phyloP scores from a whole-genome alignment of 2,113 vertebrate species.

The Falco punctatus region DNA sequence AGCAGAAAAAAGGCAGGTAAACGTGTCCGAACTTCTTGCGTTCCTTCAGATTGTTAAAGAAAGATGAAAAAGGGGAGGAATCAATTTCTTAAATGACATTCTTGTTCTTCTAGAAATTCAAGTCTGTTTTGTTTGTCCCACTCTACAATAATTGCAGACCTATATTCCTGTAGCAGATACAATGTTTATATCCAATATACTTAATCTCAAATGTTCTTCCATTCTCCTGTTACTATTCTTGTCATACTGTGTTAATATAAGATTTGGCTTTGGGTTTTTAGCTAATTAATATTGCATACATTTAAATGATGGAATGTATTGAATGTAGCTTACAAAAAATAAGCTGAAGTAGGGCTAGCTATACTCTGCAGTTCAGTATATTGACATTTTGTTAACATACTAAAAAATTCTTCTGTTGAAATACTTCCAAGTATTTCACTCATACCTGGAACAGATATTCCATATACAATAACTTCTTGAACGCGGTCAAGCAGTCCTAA shows the following conservation, averaged over 20 bases:
- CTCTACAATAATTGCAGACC: not conserved
- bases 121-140: not conserved
- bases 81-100: not conserved
- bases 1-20: not conserved
- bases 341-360: not conserved
- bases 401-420: not conserved
- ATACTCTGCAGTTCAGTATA: not conserved
- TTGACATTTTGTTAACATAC: not conserved
- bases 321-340: not conserved
- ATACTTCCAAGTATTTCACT: not conserved
- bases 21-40: not conserved
- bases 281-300: not conserved
- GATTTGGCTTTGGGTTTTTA: not conserved
- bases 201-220: not conserved
- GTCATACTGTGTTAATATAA: not conserved
- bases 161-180: not conserved
- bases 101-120: not conserved
- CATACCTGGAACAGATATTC: conserved; percentile 86
- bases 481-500: conserved; percentile 66
- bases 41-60: not conserved
- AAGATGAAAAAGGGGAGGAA: not conserved
- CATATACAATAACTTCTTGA: conserved; percentile 86
- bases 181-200: not conserved
- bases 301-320: not conserved
- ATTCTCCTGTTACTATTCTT: not conserved